These are phyloP conservation scores for Spondyliosoma cantharus DNA, from an alignment of 2,797 vertebrate species.

Conservation along the genomic window DNA sequence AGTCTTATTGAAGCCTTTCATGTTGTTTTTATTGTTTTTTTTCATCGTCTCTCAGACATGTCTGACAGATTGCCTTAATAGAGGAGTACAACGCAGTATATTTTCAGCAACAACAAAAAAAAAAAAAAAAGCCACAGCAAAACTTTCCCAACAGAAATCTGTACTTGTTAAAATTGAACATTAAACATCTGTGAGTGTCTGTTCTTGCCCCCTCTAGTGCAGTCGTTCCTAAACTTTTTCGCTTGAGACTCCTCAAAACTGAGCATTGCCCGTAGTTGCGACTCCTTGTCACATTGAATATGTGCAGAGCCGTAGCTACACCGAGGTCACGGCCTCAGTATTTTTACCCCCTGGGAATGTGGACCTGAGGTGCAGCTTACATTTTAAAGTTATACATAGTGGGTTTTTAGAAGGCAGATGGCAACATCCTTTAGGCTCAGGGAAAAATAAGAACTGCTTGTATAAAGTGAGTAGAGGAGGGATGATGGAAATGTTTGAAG, in stretches of 20 bases:
- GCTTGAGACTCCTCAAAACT: neutral
- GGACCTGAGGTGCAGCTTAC: neutral
- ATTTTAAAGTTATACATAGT: neutral
- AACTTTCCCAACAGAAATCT: neutral
- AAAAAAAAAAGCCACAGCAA: neutral
- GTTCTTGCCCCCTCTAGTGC: neutral
- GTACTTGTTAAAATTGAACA: neutral
- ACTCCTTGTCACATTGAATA: neutral
- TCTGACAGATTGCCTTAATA: neutral
- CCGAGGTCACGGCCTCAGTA: neutral
- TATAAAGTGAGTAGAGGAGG: neutral
- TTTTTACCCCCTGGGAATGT: neutral
- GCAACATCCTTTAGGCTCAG: neutral
- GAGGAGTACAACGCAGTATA: neutral
- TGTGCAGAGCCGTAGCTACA: neutral
- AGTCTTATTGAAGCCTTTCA: constrained; percentile 37
- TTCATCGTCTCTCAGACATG: neutral
- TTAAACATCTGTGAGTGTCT: neutral
- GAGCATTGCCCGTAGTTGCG: neutral
- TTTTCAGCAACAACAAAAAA: neutral
- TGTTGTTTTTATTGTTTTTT: constrained; percentile 45
- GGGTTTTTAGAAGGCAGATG: neutral
- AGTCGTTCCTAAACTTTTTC: neutral
- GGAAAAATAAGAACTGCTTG: neutral
- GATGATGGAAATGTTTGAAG: neutral